Evolutionary conservation across 1,140 invertebrate species (phyloP).

Genomic region (Paraescarpia echinospica): DNA sequence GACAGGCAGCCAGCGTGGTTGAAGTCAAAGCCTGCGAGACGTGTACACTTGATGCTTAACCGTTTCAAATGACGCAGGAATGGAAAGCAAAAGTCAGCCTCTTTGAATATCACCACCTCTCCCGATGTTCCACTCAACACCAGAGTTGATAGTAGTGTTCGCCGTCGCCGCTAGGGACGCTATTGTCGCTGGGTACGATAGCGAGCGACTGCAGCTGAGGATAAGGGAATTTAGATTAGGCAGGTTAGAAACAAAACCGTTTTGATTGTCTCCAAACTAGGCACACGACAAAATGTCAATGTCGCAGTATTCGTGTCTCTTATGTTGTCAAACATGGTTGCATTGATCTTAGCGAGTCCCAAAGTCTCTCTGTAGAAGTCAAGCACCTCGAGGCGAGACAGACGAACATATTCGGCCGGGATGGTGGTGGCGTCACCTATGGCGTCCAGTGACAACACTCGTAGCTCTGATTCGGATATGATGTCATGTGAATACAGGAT

Average conservation of each 20-base stretch:
- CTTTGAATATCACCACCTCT: background rate
- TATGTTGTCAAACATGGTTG: background rate
- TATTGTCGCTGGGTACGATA: background rate
- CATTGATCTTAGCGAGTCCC: background rate
- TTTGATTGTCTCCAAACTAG: background rate
- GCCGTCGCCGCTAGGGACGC: background rate
- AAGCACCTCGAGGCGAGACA: background rate
- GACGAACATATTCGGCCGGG: background rate
- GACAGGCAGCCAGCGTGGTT: background rate
- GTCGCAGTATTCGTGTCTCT: background rate
- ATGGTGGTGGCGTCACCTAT: background rate
- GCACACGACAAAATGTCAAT: background rate
- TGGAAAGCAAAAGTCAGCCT: background rate
- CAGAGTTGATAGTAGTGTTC: too few species aligned
- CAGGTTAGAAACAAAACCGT: background rate
- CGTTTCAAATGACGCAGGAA: background rate
- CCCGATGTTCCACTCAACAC: too few species aligned
- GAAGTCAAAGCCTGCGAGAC: background rate
- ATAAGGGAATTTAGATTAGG: background rate
- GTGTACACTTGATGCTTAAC: background rate
- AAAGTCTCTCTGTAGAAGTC: background rate
- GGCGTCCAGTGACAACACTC: background rate
- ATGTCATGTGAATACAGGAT: background rate
- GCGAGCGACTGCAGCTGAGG: background rate
- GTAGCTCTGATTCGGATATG: background rate